Evolutionary conservation across 1,140 invertebrate species (phyloP), one percentile per base, ranked within the genome.

Genomic region (Heliothis subflexa): DNA sequence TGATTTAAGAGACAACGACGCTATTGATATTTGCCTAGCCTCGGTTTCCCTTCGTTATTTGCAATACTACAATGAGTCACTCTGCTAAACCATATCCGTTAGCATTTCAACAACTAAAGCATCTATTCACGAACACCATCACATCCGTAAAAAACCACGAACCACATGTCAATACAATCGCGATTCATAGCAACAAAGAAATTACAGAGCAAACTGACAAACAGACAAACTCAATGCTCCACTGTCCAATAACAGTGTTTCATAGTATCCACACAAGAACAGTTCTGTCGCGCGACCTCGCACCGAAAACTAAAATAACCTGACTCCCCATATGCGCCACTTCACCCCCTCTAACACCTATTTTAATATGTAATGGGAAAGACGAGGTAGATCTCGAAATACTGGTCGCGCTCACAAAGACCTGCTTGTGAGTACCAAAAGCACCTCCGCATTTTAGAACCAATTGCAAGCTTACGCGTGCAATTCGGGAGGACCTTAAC

Each of bases 151-250:
- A 88, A 85, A 86, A 73, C 72, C 59, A 45, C 61, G 21, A 70
- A 85, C 79, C 86, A 89, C 86, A 77, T 86, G 88, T 83, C 81
- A 84, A 87, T 84, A 90, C 88, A 90, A 87, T 81, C 84, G 83
- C 88, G 85, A 87, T 91, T 90, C 85, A 92, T 86, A 85, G 84
- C 85, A 90, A 93, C 90, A 91, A 91, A 90, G 89, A 88, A 85
- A 72, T 85, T 79, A 86, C 82, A 83, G 77, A 88, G 82, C 83
- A 78, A 82, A 86, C 87, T 75, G 73, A 83, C 82, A 78, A 73
- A 88, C 89, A 84, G 81, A 84, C 84, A 83, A 76, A 82, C 80
- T 89, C 81, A 92, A 91, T 88, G 88, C 81, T 82, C 72, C 84
- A 86, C 90, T 92, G 88, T 93, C 89, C 86, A 84, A 88, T 87